These are phyloP conservation scores for Diorhabda sublineata DNA, from an alignment of 1,140 invertebrate species.

Conservation along the genomic window DNA sequence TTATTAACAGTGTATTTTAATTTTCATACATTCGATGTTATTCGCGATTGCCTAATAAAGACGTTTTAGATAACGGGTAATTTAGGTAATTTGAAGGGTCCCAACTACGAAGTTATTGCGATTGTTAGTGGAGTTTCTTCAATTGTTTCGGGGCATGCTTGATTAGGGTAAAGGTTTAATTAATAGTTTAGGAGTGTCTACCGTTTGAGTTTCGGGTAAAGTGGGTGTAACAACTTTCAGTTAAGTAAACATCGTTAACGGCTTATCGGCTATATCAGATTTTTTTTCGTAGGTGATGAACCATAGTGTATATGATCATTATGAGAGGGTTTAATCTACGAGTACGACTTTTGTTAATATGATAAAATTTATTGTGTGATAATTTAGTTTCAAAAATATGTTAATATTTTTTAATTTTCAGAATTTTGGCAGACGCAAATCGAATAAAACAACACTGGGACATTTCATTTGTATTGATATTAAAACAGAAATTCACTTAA, in stretches of 20 bases:
- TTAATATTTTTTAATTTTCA: no score
- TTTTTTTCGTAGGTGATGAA: not conserved
- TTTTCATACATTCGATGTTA: not conserved
- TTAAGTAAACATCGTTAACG: conserved; percentile 2
- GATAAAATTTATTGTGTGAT: no score
- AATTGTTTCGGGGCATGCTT: conserved; percentile 1
- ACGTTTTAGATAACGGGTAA: conserved; percentile 2
- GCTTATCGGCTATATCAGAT: not conserved
- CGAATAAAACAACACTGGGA: no score
- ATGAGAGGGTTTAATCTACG: no score
- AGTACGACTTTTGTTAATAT: no score
- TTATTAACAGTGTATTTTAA: no score
- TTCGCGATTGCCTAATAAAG: not conserved
- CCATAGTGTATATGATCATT: no score
- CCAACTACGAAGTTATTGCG: not conserved
- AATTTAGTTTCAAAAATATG: no score
- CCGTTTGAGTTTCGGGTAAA: not conserved
- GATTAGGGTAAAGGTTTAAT: not conserved
- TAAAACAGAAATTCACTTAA: no score
- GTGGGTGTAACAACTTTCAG: conserved; percentile 1
- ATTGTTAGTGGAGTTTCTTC: not conserved
- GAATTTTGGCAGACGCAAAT: no score
- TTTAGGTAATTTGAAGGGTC: conserved; percentile 2
- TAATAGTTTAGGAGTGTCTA: not conserved
- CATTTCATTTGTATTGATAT: no score